Base-by-base conservation (phyloP, 2,888 invertebrate species). In the Encarsia formosa region DNA sequence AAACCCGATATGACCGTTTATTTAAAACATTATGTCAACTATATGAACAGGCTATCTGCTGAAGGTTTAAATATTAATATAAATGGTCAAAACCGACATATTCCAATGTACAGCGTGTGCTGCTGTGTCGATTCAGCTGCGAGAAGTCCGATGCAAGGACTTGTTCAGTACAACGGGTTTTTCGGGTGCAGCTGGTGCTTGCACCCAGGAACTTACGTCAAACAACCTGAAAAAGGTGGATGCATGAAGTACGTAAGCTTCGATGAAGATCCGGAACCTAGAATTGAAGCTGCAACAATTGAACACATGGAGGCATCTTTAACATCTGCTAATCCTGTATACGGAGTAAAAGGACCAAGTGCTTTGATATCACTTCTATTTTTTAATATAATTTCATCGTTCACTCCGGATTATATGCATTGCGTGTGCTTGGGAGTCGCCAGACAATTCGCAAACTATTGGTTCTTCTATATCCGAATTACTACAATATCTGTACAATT, bases 391-490 rank as follows among this genome's bases (percentile, higher is more conserved):
- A 52, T 59, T 18, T 2, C 34, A 3, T 40, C 54, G 19, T 59
- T 57, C 38, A 49, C 49, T 1, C 56, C 56, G 3, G 57, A 59
- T 49, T 43, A 37, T n/a, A 57, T 59, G 56, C 56, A 59, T 19
- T 45, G 35, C 34, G 16, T 34, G 11, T 24, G 22, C 32, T 16
- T 53, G 18, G 59, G 59, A 3, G 40, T 54, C 2, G 45, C 13
- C 1, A 49, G 47, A 31, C 51, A 57, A 49, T 52, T 50, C 42
- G 31, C 18, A 4, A 15, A 37, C 5, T 52, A 51, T 42, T 52
- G 59, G 59, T 40, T 59, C n/a, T n/a, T n/a, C n/a, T n/a, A n/a
- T n/a, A n/a, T n/a, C n/a, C n/a, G n/a, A n/a, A n/a, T n/a, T n/a
- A n/a, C n/a, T n/a, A n/a, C n/a, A n/a, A n/a, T n/a, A n/a, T n/a